phyloP scores from a whole-genome alignment of 2,797 vertebrate genomes.

The Enteromius unitaeniatus region DNA sequence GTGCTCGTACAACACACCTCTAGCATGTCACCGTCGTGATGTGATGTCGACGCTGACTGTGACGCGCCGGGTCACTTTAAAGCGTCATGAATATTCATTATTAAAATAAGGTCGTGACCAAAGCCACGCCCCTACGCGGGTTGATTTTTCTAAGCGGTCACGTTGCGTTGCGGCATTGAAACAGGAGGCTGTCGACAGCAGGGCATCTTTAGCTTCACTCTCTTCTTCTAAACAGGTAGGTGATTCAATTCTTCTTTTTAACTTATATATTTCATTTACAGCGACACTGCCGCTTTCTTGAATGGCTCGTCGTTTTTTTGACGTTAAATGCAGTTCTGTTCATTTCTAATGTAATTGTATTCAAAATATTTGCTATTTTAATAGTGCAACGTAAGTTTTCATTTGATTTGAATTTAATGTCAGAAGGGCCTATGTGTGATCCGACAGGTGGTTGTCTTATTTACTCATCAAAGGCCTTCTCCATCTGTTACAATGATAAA shows the following conservation, averaged over 20 bases:
- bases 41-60: neutral
- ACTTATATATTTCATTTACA: neutral
- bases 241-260: neutral
- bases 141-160: conserved; percentile 74
- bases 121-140: conserved; percentile 63
- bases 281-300: neutral
- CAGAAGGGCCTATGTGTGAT: neutral
- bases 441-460: conserved; percentile 22
- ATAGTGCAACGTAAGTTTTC: neutral
- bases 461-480: neutral
- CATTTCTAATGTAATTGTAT: neutral
- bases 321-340: neutral
- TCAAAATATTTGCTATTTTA: neutral
- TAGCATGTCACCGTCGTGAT: too few relatives aligned
- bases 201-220: conserved; percentile 13
- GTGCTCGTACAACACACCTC: conserved; percentile 17
- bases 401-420: neutral
- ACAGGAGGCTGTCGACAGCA: conserved; percentile 53
- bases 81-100: conserved; percentile 7
- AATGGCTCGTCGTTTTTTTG: neutral
- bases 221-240: conserved; percentile 10
- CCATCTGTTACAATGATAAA: neutral
- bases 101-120: neutral
- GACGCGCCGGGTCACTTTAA: conserved; percentile 23
- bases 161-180: conserved; percentile 81